A percentile compares a stretch with the other conserved stretches of the same genome.
Evolutionary conservation across 2,888 invertebrate species (phyloP).

Genomic region (Amitus sp.): DNA sequence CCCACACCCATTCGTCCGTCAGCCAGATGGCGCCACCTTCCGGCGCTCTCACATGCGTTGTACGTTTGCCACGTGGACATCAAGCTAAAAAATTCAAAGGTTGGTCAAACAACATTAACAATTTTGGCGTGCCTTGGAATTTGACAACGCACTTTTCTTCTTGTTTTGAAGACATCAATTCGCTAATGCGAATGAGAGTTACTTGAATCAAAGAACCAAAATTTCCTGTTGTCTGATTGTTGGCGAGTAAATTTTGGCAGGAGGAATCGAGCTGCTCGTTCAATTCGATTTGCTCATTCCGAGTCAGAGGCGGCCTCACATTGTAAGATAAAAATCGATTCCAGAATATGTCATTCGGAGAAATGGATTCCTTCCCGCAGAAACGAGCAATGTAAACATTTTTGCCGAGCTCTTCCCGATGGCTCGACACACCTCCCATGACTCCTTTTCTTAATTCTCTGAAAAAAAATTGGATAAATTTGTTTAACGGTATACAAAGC

Average conservation of each 20-base stretch:
- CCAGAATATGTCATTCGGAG: conserved; percentile 93
- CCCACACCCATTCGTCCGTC: too few species aligned
- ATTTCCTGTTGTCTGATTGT: conserved; percentile 91
- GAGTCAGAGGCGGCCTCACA: conserved; percentile 81
- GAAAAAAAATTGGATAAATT: conserved; percentile 6
- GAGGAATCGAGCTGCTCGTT: conserved; percentile 82
- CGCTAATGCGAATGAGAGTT: conserved; percentile 83
- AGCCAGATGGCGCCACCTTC: too few species aligned
- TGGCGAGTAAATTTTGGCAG: conserved; percentile 80
- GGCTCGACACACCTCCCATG: conserved; percentile 87
- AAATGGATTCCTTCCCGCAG: conserved; percentile 81
- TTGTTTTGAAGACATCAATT: conserved; percentile 85
- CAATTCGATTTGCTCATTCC: conserved; percentile 72
- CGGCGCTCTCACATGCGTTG: too few species aligned
- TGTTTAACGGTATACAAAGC: too few species aligned
- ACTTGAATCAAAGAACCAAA: conserved; percentile 87
- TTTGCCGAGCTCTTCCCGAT: conserved; percentile 79
- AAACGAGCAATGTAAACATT: conserved; percentile 86
- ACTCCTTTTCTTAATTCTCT: conserved; percentile 16
- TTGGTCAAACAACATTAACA: too few species aligned
- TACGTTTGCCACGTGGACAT: conserved; percentile 93
- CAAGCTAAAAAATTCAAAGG: conserved; percentile 72
- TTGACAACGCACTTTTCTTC: conserved; percentile 83
- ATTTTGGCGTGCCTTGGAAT: too few species aligned
- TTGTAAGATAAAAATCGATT: conserved; percentile 92